phyloP scores from a whole-genome alignment of 2,113 vertebrate species.

The Tychaedon coryphoeus region DNA sequence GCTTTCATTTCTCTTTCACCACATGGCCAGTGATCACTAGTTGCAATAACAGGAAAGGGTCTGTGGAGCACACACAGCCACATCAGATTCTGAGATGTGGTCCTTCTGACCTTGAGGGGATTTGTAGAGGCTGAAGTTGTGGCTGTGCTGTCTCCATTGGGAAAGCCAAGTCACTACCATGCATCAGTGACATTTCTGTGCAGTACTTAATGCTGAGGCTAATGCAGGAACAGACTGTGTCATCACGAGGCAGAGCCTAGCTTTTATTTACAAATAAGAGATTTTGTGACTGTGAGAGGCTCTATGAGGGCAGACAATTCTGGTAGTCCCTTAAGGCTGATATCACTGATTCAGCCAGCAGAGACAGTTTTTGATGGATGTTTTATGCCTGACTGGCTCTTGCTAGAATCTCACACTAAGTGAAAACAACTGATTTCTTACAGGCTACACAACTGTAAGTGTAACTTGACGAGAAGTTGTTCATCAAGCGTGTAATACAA shows the following conservation, averaged over 20 bases:
- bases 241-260: not conserved
- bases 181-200: not conserved
- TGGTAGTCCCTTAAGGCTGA: not conserved
- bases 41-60: not conserved
- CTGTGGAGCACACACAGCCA: not conserved
- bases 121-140: not conserved
- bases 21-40: not conserved
- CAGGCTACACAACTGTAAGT: not conserved
- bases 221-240: not conserved
- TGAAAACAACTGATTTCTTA: not conserved
- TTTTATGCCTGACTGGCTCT: not conserved
- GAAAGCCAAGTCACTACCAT: not conserved
- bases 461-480: not conserved
- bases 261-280: not conserved
- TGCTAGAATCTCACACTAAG: not conserved
- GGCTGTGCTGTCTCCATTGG: not conserved
- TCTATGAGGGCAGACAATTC: not conserved
- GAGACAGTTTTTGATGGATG: not conserved
- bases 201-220: not conserved
- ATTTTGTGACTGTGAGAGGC: not conserved
- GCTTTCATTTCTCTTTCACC: not conserved
- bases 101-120: not conserved
- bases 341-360: not conserved
- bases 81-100: not conserved
- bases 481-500: not conserved